phyloP scores from a whole-genome alignment of 2,113 vertebrate genomes.

The Elgaria multicarinata region DNA sequence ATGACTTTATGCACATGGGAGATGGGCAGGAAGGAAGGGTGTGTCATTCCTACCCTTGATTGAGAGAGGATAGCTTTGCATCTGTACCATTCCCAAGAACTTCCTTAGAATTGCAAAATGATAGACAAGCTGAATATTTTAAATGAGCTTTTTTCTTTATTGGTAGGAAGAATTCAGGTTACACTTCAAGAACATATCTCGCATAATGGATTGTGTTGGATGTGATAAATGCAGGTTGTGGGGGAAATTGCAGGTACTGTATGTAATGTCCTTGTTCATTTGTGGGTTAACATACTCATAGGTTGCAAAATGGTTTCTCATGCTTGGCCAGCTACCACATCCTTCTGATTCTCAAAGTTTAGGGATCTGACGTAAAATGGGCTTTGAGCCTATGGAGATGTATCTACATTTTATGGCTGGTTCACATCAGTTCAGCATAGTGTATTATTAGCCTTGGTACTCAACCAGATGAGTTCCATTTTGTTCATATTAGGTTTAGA shows the following conservation, averaged over 20 bases:
- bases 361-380: background rate
- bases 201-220: constrained; percentile 98
- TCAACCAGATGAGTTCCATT: background rate
- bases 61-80: background rate
- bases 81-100: background rate
- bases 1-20: background rate
- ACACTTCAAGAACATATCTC: constrained; percentile 97
- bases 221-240: constrained; percentile 97
- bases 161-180: constrained; percentile 93
- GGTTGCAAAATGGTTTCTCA: background rate
- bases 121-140: background rate
- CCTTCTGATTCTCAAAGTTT: background rate
- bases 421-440: background rate
- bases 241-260: constrained; percentile 98
- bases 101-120: background rate
- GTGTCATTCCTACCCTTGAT: background rate
- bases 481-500: background rate
- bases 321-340: background rate
- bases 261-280: constrained; percentile 24
- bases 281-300: background rate
- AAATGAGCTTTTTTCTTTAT: constrained; percentile 9
- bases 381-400: background rate
- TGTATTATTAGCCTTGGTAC: background rate
- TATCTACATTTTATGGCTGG: background rate
- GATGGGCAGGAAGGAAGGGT: background rate